Evolutionary conservation across 2,888 invertebrate species (phyloP), one percentile per base, ranked within the genome.

Genomic region (Protodeltote pygarga): DNA sequence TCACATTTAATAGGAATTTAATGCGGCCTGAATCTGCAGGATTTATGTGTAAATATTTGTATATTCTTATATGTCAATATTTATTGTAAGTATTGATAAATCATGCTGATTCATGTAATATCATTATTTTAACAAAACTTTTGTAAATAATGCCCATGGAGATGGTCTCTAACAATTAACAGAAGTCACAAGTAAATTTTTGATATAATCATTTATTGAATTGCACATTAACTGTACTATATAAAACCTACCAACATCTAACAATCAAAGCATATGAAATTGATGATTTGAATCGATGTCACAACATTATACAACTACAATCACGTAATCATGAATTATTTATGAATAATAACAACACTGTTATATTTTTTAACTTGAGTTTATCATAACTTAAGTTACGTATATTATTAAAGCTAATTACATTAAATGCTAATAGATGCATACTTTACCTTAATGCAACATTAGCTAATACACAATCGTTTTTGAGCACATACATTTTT

Each of bases 321-420:
- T 40, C 33, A 47, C 44, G 37, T 52, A 33, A 45, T 46, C 27
- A 46, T 55, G 44, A 45, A 31, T 46, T 25, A 40, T 46, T 37
- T 49, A 55, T 25, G 42, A 41, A 37, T 53, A 52, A n/a, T 45
- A 62, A 59, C 39, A 58, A 62, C 28, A 46, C 16, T 29, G 29
- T 20, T 50, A 32, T 48, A 49, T 29, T 28, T 27, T 29, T 42
- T 40, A 27, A 39, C 20, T 45, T 32, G 3, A 40, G 23, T 63
- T 39, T 34, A 38, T 38, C 24, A 40, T 42, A 40, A 50, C 59
- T 62, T 62, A 66, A 15, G 14, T 47, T 51, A 51, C 6, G 9
- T 21, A 45, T 41, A 31, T 66, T 65, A 65, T 66, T 65, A 65
- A 65, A 65, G 65, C 67, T 65, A 65, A 59, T 48, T 59, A 66